A percentile compares a stretch with the other conserved stretches of the same genome.
Conservation (phyloP, 2,797 vertebrate species). For the Sphaeramia orbicularis region DNA sequence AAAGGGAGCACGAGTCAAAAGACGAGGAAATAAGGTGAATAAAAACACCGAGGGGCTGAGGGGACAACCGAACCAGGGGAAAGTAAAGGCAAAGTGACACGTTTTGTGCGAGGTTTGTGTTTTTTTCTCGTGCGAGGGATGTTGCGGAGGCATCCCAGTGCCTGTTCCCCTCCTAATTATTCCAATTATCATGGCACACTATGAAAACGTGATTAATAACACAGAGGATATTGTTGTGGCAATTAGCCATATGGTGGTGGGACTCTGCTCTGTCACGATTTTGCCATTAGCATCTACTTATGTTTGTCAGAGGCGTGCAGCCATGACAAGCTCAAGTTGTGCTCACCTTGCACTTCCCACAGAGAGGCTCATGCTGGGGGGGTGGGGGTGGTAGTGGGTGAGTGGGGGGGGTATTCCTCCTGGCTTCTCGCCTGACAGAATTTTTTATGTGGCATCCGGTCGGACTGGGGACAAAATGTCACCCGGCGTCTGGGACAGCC, state of each 20-base stretch:
- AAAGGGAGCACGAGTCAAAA: slow-evolving; percentile 30
- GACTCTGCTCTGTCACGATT: slow-evolving; percentile 99
- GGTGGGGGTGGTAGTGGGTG: slow-evolving; percentile 83
- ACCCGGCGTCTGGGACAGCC: slow-evolving; percentile 87
- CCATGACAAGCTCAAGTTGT: slow-evolving; percentile 98
- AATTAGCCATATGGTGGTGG: slow-evolving; percentile 99
- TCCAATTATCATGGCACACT: slow-evolving; percentile 99
- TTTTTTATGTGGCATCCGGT: slow-evolving; percentile 94
- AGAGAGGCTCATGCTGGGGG: slow-evolving; percentile 87
- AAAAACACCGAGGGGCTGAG: slow-evolving; percentile 14
- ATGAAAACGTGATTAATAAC: slow-evolving; percentile 99
- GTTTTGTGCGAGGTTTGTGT: slow-evolving; percentile 78
- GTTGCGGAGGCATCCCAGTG: slow-evolving; percentile 87
- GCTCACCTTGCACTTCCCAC: slow-evolving; percentile 98
- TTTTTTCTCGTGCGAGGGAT: slow-evolving; percentile 68
- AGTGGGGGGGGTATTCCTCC: slow-evolving; percentile 87
- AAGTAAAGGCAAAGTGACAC: slow-evolving; percentile 26
- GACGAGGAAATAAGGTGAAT: slow-evolving; percentile 25
- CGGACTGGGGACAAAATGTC: slow-evolving; percentile 94
- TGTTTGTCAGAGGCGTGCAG: slow-evolving; percentile 99
- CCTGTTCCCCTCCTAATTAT: slow-evolving; percentile 97
- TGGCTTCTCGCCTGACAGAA: slow-evolving; percentile 89
- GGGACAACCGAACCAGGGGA: slow-evolving; percentile 19
- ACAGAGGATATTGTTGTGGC: slow-evolving; percentile 99
- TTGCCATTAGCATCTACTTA: slow-evolving; percentile 99